Percentiles rank a stretch among this genome's conserved stretches.
phyloP scores from a whole-genome alignment of 2,113 vertebrate species.

The Tamias sibiricus region DNA sequence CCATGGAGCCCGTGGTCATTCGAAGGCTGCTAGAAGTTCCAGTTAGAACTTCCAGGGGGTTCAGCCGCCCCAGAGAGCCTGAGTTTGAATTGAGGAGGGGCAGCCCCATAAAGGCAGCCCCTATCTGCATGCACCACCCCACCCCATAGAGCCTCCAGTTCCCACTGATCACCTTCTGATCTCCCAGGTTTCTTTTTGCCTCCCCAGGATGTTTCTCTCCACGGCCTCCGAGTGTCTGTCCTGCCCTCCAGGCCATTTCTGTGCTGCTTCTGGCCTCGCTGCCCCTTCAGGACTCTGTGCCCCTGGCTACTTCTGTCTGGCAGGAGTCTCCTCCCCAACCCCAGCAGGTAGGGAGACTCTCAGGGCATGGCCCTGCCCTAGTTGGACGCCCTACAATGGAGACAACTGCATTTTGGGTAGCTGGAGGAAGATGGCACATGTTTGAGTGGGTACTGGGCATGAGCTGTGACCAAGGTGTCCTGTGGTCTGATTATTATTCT shows the following conservation, averaged over 20 bases:
- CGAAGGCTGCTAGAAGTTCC: not conserved
- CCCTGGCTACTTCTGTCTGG: conserved; percentile 92
- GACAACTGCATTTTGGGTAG: accelerated
- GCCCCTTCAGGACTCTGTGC: conserved; percentile 91
- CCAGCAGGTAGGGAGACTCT: conserved; percentile 65
- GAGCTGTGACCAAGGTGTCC: not conserved
- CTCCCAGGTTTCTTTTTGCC: not conserved
- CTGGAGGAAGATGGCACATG: not conserved
- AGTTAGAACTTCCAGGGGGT: not conserved
- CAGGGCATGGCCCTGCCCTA: not conserved
- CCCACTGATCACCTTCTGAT: no score
- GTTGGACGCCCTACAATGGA: not conserved
- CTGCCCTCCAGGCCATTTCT: conserved; percentile 92
- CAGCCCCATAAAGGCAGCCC: not conserved
- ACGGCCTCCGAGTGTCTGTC: conserved; percentile 86
- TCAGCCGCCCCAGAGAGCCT: not conserved
- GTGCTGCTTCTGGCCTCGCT: conserved; percentile 87
- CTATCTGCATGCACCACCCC: no score
- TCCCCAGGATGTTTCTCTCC: conserved; percentile 87
- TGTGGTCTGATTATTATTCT: not conserved
- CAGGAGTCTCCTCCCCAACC: conserved; percentile 85
- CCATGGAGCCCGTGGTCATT: no score
- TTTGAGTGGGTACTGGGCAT: not conserved
- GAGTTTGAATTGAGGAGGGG: not conserved
- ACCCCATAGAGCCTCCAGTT: not conserved